These are phyloP conservation scores for Ornithoptera priamus DNA, from an alignment of 2,888 invertebrate genomes.

Conservation along the genomic window DNA sequence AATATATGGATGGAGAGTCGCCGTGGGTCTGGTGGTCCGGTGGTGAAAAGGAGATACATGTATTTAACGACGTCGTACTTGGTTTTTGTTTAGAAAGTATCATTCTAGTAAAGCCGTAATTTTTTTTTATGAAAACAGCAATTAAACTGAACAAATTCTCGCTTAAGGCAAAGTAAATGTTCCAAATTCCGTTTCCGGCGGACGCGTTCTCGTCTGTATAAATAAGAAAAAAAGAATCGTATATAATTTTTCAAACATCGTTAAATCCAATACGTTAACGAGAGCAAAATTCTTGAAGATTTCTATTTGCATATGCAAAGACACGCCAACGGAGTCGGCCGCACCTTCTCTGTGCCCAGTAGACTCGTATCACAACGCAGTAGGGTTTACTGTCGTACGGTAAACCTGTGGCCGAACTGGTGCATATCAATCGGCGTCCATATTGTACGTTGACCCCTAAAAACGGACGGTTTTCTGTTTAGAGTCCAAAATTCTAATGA, in stretches of 20 bases:
- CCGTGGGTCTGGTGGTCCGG: no score
- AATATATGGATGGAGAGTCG: no score
- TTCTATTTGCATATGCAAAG: constrained; percentile 47
- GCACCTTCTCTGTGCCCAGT: not conserved
- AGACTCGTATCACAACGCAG: constrained; percentile 9
- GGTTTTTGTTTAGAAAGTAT: no score
- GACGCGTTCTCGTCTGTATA: constrained; percentile 1
- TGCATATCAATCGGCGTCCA: constrained; percentile 62
- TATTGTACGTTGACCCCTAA: constrained; percentile 58
- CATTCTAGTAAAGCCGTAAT: no score
- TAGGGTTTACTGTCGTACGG: constrained; percentile 12
- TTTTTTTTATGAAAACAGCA: no score
- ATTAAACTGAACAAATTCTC: no score
- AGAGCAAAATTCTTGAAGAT: constrained; percentile 42
- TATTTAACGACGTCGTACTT: no score
- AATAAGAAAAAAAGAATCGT: constrained; percentile 31
- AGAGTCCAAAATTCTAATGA: constrained; percentile 54
- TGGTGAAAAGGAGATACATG: no score
- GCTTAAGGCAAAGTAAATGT: not conserved
- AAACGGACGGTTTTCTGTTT: constrained; percentile 58
- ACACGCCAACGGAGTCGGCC: constrained; percentile 21
- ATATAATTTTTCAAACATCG: constrained; percentile 34
- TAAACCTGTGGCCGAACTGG: constrained; percentile 48
- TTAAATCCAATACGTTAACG: constrained; percentile 39
- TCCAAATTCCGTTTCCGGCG: not conserved